phyloP scores from a whole-genome alignment of 2,113 vertebrate genomes.

The Semnopithecus entellus region DNA sequence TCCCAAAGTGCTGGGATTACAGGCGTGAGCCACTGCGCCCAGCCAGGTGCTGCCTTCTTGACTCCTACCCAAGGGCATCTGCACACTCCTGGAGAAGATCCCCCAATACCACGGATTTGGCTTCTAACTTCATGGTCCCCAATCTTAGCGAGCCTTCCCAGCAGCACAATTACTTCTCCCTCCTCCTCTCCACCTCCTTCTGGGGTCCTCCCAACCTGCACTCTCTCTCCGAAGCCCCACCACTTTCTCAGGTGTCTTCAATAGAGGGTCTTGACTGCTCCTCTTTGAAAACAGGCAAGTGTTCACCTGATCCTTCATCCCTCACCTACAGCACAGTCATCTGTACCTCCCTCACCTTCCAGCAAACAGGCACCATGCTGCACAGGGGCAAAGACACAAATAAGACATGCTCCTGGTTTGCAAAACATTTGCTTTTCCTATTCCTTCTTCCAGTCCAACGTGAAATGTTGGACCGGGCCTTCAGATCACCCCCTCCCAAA shows the following conservation, averaged over 20 bases:
- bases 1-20: too few species aligned
- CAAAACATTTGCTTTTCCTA: background rate
- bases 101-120: rapidly evolving
- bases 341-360: too few species aligned
- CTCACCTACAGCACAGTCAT: too few species aligned
- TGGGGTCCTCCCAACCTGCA: background rate
- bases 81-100: background rate
- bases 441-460: background rate
- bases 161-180: background rate
- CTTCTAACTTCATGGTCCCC: background rate
- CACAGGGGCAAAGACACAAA: too few species aligned
- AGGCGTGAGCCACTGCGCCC: too few species aligned
- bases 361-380: background rate
- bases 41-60: too few species aligned
- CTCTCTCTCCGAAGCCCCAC: background rate
- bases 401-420: background rate
- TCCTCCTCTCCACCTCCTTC: background rate
- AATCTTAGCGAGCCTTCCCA: rapidly evolving
- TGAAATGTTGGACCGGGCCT: background rate
- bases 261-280: rapidly evolving
- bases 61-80: background rate
- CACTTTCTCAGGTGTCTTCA: background rate
- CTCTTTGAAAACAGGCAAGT: background rate
- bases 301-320: background rate
- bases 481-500: background rate